A percentile compares a stretch with the other conserved stretches of the same genome.
Evolutionary conservation across 35 echinoderm and acorn worm species (phyloP).

Genomic region (Apostichopus californicus): DNA sequence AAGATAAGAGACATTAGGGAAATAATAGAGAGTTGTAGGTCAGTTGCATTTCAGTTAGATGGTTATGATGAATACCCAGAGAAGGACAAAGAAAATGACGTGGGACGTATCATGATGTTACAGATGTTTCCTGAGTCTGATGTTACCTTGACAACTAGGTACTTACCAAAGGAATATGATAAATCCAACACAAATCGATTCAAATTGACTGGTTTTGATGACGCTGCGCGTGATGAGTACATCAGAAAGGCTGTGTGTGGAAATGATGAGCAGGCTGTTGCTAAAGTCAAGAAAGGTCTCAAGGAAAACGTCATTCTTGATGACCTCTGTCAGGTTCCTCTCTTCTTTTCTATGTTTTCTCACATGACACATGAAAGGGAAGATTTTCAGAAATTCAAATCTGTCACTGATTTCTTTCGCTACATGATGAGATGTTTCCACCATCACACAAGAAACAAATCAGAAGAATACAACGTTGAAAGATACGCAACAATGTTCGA

Average conservation of each 20-base stretch:
- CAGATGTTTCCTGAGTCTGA: no score
- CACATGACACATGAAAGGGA: no score
- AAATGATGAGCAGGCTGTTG: not conserved
- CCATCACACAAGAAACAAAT: not conserved
- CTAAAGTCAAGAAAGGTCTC: no score
- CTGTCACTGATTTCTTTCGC: not conserved
- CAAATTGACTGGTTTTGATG: constrained; percentile 17
- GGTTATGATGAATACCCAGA: no score
- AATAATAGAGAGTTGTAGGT: not conserved
- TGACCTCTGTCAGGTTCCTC: no score
- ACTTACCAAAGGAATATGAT: not conserved
- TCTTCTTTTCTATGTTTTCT: no score
- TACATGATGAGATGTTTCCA: not conserved
- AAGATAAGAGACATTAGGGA: not conserved
- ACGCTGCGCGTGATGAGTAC: not conserved
- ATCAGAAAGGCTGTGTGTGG: not conserved
- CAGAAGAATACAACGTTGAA: not conserved
- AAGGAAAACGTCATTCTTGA: no score
- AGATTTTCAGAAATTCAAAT: no score
- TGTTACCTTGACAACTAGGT: not conserved
- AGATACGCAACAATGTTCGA: not conserved
- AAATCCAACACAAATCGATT: not conserved
- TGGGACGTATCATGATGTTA: no score
- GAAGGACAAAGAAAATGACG: no score
- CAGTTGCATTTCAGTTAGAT: not conserved